Base-by-base conservation (phyloP, 2,113 vertebrate species). In the Scytalopus superciliaris region DNA sequence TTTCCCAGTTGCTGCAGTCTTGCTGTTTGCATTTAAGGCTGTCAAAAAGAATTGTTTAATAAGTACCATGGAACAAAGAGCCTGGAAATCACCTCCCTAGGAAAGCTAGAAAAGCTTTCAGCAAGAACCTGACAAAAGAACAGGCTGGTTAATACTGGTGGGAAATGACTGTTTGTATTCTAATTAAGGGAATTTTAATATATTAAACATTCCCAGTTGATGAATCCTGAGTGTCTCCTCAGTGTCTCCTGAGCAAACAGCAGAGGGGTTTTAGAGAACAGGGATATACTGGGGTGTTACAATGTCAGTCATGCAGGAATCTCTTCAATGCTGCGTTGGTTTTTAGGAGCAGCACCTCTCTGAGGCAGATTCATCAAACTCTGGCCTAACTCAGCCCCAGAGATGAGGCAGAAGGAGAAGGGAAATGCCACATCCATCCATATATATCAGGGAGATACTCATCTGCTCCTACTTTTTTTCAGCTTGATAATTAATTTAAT, bases 21-120 rank as follows among this genome's bases (percentile, higher is more conserved):
- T 82, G 33, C 91, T 96, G 85, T 76, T 96, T 96, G 90, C 77
- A 76, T 94, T 97, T 89, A 87, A 96, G 89, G 55, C 59, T 91
- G 90, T 94, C 94, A 96, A 78, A 92, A 86, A 55, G 80, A 93
- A 92, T 90, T 81, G 86, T 86, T 95, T 96, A 90, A 77, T 86
- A 94, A 89, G 79, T 83, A 83, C 83, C 89, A n/a, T 2, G 95
- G 86, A 87, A 64, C 88, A 96, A 96, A 94, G 84, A 57, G 93
- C 84, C 89, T 92, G 74, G 84, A 93, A 87, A 87, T 93, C 91
- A 92, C 83, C 89, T 86, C 74, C 62, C 64, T 27, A 83, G 82
- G 82, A 93, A 92, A 94, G 73, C 60, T 35, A 55, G 59, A 83
- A 92, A 59, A 76, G 44, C 69, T 84, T 84, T 93, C 90, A 94